These are phyloP conservation scores for Asarcornis scutulata DNA, from an alignment of 2,113 vertebrate species.

Conservation along the genomic window DNA sequence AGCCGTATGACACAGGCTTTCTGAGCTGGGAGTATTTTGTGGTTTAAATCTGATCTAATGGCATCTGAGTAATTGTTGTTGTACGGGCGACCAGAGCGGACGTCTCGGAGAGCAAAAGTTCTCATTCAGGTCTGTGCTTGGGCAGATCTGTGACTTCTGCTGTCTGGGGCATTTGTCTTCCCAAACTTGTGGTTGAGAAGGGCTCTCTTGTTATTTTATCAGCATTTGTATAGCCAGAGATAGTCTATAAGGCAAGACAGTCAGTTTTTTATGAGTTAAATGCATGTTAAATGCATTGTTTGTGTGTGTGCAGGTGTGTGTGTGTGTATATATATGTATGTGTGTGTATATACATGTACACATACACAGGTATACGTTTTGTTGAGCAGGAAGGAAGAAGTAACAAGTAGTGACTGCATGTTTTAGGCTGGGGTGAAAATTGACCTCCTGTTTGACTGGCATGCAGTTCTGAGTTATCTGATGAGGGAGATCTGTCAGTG, in stretches of 20 bases:
- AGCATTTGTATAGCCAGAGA: neutral
- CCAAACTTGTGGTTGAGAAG: neutral
- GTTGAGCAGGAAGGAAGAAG: neutral
- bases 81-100: neutral
- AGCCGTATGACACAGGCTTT: neutral
- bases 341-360: no score
- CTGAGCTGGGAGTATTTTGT: neutral
- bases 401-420: fast-evolving
- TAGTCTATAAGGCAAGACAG: neutral
- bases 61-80: neutral
- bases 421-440: neutral
- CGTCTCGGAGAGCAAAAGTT: neutral
- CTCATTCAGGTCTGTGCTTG: fast-evolving
- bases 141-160: neutral
- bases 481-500: neutral
- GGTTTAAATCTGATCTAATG: neutral
- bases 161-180: neutral
- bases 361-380: neutral
- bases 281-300: fast-evolving
- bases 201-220: neutral
- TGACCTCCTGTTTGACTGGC: neutral
- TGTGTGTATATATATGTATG: no score
- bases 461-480: neutral
- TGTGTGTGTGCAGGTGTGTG: neutral
- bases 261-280: neutral